Conservation (phyloP, 1,140 invertebrate species). For the Achatina immaculata region DNA sequence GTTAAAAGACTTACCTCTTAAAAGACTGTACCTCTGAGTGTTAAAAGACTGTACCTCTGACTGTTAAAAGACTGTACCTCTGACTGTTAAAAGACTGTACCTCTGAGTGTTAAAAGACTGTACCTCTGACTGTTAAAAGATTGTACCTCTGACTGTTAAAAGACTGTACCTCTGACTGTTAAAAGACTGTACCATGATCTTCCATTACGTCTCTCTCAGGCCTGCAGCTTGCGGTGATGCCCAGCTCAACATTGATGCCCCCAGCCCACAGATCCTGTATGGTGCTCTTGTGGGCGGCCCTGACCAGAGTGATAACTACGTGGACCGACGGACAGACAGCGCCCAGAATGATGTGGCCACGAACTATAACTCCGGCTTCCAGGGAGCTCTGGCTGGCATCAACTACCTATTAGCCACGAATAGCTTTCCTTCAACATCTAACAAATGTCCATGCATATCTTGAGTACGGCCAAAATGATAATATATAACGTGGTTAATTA, state of each 20-base stretch:
- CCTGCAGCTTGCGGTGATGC: slow-evolving; percentile 19
- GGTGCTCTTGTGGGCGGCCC: slow-evolving; percentile 70
- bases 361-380: slow-evolving; percentile 70
- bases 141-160: no score
- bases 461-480: no score
- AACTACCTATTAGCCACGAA: slow-evolving; percentile 5
- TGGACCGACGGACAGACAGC: slow-evolving; percentile 62
- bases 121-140: no score
- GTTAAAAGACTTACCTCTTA: no score
- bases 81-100: no score
- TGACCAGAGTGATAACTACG: slow-evolving; percentile 56
- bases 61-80: no score
- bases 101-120: no score
- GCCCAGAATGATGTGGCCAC: slow-evolving; percentile 67
- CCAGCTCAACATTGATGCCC: slow-evolving; percentile 28
- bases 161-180: no score
- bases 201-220: neutral
- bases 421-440: slow-evolving; percentile 30
- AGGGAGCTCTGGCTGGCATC: slow-evolving; percentile 53
- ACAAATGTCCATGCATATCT: slow-evolving; percentile 23
- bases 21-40: no score
- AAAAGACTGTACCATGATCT: neutral
- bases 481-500: no score
- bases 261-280: slow-evolving; percentile 57
- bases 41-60: no score